Base-by-base conservation (phyloP, 2,797 vertebrate species). In the Brotula barbata region DNA sequence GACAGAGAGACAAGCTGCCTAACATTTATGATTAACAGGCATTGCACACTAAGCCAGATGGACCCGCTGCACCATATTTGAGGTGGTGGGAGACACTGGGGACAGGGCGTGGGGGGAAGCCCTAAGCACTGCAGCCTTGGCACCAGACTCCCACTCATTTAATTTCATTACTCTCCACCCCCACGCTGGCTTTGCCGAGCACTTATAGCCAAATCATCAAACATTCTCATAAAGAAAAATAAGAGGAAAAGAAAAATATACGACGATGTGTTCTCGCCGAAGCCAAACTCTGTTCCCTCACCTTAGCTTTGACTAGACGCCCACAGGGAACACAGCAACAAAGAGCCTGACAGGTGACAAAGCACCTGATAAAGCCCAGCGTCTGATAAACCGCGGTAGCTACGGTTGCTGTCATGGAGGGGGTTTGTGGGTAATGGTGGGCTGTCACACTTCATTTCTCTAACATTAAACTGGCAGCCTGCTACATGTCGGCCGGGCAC, bases 61-160 rank as follows among this genome's bases (percentile, higher is more conserved):
- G 58, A 66, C 71, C 73, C 25, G 57, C 58, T 39, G 73, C 78
- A 56, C 46, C 51, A 40, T 71, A 66, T 81, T 80, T 47, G 62
- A 60, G 31, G 48, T 64, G 65, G 55, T 49, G 75, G 66, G 45
- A 52, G 69, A 68, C 73, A 79, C 61, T 67, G 68, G 77, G 73
- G 25, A 8, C n/a, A 64, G 78, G 25, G 25, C 4, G 25, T 28
- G 25, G n/a, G 7, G 34, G 40, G 57, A 45, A 53, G 75, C 59
- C 68, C 60, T 31, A 16, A 73, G 71, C 73, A 76, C 81, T 83
- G 86, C 71, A 73, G 63, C 61, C 48, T 78, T 87, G 81, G 84
- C 77, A 80, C 51, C 39, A 58, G 1, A 37, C 54, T 65, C 52
- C 78, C 42, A 25, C 82, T 75, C 49, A 58, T 80, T 83, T 84